These are phyloP conservation scores for Spizella passerina DNA, from an alignment of 2,797 vertebrate species.

Conservation along the genomic window DNA sequence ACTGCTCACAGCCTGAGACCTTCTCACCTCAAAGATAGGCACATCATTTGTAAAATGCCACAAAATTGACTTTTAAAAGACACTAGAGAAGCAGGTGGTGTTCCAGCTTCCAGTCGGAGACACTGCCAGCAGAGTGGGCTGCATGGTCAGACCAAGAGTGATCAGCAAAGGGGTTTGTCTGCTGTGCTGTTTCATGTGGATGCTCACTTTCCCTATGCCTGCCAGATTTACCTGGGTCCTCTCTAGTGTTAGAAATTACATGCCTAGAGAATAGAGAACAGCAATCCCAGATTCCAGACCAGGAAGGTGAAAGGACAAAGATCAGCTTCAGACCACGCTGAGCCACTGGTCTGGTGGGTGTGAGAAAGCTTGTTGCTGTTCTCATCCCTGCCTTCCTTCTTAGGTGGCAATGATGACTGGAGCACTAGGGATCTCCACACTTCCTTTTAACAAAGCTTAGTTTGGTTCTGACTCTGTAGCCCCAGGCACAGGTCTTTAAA, in stretches of 20 bases:
- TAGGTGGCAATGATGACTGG: neutral
- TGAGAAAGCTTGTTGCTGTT: neutral
- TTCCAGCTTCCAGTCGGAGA: neutral
- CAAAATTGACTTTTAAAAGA: neutral
- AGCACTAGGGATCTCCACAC: neutral
- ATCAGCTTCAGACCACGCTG: accelerated
- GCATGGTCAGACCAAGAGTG: neutral
- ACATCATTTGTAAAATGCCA: neutral
- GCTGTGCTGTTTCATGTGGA: neutral
- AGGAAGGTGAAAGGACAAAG: neutral
- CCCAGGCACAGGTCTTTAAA: neutral
- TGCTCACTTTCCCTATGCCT: neutral
- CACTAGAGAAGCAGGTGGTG: neutral
- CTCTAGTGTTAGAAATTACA: neutral
- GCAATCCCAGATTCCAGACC: neutral
- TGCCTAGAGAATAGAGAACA: neutral
- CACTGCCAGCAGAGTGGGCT: neutral
- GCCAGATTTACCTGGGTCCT: neutral
- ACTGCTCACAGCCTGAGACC: neutral
- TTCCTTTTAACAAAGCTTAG: neutral
- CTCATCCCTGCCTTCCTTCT: neutral
- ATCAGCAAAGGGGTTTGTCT: neutral
- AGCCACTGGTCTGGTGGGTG: neutral
- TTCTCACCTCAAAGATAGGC: neutral
- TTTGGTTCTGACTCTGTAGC: neutral